Evolutionary conservation across 2,113 vertebrate genomes (phyloP).

Genomic region (Colinus virginianus): DNA sequence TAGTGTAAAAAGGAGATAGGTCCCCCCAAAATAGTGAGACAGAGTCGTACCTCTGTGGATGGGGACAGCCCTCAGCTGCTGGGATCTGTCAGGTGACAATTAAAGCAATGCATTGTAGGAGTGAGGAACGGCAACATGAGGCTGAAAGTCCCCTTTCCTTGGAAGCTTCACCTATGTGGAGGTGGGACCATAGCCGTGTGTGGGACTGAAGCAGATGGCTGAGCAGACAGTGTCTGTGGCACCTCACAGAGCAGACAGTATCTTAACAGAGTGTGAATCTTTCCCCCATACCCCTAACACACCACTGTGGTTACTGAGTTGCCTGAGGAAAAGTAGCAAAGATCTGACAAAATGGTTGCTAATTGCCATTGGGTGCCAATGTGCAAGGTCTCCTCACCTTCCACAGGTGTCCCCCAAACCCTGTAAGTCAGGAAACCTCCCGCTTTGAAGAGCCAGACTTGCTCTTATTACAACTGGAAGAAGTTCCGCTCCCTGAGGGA

Average conservation of each 20-base stretch:
- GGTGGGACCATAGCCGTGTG: neutral
- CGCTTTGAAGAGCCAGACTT: neutral
- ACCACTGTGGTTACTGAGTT: neutral
- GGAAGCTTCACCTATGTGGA: neutral
- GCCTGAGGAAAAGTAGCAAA: neutral
- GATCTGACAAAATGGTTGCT: neutral
- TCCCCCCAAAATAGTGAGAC: neutral
- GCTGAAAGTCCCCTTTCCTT: neutral
- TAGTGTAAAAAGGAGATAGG: neutral
- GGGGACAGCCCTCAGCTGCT: neutral
- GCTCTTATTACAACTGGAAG: neutral
- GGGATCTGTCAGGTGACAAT: neutral
- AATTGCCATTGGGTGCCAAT: neutral
- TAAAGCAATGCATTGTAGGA: neutral
- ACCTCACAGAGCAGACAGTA: neutral
- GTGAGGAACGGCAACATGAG: neutral
- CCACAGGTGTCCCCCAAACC: neutral
- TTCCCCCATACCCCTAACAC: fast-evolving
- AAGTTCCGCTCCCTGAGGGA: slow-evolving; percentile 41
- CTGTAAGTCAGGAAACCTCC: neutral
- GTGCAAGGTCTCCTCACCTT: neutral
- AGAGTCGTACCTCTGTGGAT: neutral
- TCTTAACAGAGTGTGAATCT: neutral
- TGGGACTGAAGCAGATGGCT: slow-evolving; percentile 19
- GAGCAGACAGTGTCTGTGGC: neutral